Evolutionary conservation across 2,888 invertebrate species (phyloP).

Genomic region (Allacma fusca): DNA sequence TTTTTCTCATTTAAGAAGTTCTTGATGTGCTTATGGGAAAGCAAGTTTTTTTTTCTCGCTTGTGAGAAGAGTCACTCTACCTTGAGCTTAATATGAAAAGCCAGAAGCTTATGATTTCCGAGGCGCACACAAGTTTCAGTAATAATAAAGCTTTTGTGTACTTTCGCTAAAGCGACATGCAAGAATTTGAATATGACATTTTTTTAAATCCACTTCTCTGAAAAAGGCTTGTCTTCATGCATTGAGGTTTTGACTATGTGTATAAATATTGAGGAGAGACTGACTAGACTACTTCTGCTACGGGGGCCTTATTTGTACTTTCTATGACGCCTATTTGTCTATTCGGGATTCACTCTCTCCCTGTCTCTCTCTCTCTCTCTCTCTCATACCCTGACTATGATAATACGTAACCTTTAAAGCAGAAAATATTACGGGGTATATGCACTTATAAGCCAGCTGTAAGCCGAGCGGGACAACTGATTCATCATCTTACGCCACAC

Average conservation of each 20-base stretch:
- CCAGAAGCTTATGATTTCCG: conserved; percentile 1
- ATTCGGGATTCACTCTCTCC: conserved; percentile 9
- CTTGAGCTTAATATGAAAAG: conserved; percentile 14
- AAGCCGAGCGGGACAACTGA: conserved; percentile 39
- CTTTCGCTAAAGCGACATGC: background rate
- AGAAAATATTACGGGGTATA: background rate
- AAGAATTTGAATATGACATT: conserved; percentile 16
- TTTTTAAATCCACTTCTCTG: conserved; percentile 13
- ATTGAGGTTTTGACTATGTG: background rate
- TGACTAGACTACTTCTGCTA: background rate
- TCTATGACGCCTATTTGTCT: conserved; percentile 9
- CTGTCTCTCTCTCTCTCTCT: background rate
- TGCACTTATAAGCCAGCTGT: conserved; percentile 16
- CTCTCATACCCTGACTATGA: background rate
- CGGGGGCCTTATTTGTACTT: background rate
- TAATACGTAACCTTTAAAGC: conserved; percentile 17
- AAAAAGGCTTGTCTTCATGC: background rate
- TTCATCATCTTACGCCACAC: conserved; percentile 43
- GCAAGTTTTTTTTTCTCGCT: background rate
- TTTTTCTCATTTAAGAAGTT: conserved; percentile 7
- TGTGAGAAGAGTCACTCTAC: background rate
- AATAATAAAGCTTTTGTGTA: conserved; percentile 4
- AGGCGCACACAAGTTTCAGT: background rate
- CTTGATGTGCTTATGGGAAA: background rate
- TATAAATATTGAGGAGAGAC: background rate